These are phyloP conservation scores for Channallabes apus DNA, from an alignment of 2,797 vertebrate genomes.

Conservation along the genomic window DNA sequence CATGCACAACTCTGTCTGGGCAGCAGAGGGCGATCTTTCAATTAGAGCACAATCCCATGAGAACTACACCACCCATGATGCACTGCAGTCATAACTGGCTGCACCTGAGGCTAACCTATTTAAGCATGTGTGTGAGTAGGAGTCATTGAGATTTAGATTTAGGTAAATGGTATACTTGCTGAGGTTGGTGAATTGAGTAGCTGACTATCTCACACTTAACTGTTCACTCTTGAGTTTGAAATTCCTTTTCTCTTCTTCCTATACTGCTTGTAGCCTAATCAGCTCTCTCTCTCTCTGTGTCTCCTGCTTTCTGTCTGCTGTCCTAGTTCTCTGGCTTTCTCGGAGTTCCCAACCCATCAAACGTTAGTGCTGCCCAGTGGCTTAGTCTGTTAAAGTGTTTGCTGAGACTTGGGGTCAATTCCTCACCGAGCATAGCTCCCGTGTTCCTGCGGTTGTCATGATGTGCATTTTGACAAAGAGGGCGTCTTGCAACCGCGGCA, in stretches of 20 bases:
- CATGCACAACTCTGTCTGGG: background rate
- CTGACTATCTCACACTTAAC: background rate
- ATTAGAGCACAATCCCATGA: background rate
- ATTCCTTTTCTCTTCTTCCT: background rate
- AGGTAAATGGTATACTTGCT: too few relatives aligned
- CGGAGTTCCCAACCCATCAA: too few relatives aligned
- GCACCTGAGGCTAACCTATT: background rate
- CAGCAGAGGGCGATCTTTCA: background rate
- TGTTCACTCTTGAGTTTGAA: background rate
- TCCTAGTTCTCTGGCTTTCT: background rate
- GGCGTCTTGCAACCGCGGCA: background rate
- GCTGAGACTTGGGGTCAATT: background rate
- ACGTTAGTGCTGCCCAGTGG: background rate
- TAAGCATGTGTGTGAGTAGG: background rate
- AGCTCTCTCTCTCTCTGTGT: background rate
- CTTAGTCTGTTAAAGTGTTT: background rate
- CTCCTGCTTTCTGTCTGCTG: background rate
- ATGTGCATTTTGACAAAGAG: background rate
- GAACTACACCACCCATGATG: background rate
- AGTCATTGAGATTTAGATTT: background rate
- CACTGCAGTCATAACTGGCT: background rate
- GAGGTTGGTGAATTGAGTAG: slow-evolving; percentile 1
- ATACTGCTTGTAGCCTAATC: background rate
- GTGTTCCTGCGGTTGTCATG: background rate
- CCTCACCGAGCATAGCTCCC: too few relatives aligned